Percentiles rank a stretch among this genome's conserved stretches.
Conservation (phyloP, 2,888 invertebrate species). For the Romanomermis culicivorax region DNA sequence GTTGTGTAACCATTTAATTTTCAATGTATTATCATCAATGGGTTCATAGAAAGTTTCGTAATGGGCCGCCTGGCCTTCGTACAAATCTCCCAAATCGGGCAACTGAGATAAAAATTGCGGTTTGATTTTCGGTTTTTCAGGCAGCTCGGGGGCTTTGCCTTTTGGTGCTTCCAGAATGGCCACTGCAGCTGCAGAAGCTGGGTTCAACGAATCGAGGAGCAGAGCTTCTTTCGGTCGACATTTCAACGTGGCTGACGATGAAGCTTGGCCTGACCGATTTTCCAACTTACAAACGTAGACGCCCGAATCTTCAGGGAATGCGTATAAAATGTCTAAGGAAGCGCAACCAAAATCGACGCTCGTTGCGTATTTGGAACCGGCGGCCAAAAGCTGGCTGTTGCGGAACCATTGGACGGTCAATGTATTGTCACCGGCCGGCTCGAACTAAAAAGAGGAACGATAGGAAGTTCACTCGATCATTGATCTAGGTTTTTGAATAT, state of each 20-base stretch:
- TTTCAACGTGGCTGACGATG: slow-evolving; percentile 64
- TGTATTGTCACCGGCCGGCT: slow-evolving; percentile 72
- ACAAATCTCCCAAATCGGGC: slow-evolving; percentile 16
- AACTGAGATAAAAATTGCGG: slow-evolving; percentile 7
- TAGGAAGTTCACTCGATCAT: too few species aligned
- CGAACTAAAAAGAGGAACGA: slow-evolving; percentile 26
- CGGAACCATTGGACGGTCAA: slow-evolving; percentile 43
- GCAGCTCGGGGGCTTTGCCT: slow-evolving; percentile 16
- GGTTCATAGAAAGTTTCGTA: slow-evolving; percentile 81
- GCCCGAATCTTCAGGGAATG: slow-evolving; percentile 73
- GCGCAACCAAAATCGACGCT: slow-evolving; percentile 93
- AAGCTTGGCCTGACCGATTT: slow-evolving; percentile 81
- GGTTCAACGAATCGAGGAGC: slow-evolving; percentile 7
- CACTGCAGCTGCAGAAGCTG: slow-evolving; percentile 2
- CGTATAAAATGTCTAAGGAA: slow-evolving; percentile 58
- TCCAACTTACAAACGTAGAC: slow-evolving; percentile 76
- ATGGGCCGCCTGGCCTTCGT: slow-evolving; percentile 62
- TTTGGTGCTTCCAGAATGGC: slow-evolving; percentile 22
- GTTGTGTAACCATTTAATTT: slow-evolving; percentile 81
- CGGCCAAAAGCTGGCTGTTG: slow-evolving; percentile 24
- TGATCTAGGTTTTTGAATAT: too few species aligned
- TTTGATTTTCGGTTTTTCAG: slow-evolving; percentile 20
- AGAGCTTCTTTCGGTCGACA: slow-evolving; percentile 10
- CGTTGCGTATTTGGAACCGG: slow-evolving; percentile 38
- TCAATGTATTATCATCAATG: slow-evolving; percentile 61